These are phyloP conservation scores for Sphaerophoria taeniata DNA, from an alignment of 2,888 invertebrate genomes.

Conservation along the genomic window DNA sequence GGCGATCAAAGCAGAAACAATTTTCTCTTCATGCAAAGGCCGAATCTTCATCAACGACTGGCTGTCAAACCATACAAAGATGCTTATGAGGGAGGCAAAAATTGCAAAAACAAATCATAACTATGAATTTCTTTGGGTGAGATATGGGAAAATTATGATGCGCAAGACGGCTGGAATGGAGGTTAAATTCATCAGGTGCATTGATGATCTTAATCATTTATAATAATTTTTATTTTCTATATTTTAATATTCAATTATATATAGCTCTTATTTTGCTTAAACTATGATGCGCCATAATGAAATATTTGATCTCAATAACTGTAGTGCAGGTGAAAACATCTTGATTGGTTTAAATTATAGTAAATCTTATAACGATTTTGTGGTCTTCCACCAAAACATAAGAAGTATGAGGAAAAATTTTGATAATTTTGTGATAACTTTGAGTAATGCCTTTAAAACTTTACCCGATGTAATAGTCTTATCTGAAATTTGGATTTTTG, in stretches of 20 bases:
- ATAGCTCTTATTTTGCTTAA: not conserved
- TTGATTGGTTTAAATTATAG: no score
- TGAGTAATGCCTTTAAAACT: slow-evolving; percentile 13
- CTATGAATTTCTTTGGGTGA: not conserved
- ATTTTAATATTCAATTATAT: no score
- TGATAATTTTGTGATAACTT: not conserved
- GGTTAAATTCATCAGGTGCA: no score
- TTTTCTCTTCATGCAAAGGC: slow-evolving; percentile 11
- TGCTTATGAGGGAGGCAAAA: not conserved
- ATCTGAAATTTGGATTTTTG: slow-evolving; percentile 6
- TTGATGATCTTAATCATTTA: no score
- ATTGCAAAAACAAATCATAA: not conserved
- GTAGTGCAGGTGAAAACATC: not conserved
- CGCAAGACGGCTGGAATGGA: no score
- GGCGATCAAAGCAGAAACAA: not conserved
- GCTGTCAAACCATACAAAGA: not conserved
- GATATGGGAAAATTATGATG: no score
- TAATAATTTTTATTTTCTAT: no score
- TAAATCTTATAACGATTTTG: not conserved
- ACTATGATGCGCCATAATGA: not conserved
- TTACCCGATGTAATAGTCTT: slow-evolving; percentile 4
- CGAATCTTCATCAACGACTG: not conserved
- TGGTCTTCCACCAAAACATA: slow-evolving; percentile 1
- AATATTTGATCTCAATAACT: not conserved
- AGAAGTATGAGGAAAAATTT: slow-evolving; percentile 7